phyloP scores from a whole-genome alignment of 2,797 vertebrate species.

The Lates japonicus region DNA sequence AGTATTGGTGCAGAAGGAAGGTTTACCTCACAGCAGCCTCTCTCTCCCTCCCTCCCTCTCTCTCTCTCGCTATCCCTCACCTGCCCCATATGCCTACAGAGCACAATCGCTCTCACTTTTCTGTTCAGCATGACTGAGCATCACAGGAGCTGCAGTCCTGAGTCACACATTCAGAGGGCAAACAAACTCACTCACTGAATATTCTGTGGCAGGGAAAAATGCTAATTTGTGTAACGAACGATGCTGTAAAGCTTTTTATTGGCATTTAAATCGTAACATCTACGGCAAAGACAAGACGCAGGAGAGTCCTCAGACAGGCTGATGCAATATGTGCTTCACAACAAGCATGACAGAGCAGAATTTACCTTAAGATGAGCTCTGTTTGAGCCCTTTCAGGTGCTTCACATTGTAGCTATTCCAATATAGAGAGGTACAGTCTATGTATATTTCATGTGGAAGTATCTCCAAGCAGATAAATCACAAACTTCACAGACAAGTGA shows the following conservation, averaged over 20 bases:
- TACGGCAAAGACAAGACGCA: background rate
- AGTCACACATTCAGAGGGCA: slow-evolving; percentile 39
- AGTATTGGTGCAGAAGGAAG: slow-evolving; percentile 55
- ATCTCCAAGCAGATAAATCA: slow-evolving; percentile 6
- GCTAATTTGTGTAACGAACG: background rate
- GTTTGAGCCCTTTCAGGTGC: background rate
- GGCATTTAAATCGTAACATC: background rate
- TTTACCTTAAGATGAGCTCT: background rate
- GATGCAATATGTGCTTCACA: background rate
- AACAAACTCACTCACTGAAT: background rate
- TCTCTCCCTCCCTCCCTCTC: slow-evolving; percentile 4
- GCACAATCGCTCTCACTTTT: slow-evolving; percentile 33
- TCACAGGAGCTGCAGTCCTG: slow-evolving; percentile 29
- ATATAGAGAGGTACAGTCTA: no score
- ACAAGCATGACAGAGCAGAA: background rate
- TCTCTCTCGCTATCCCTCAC: slow-evolving; percentile 6
- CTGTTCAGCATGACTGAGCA: slow-evolving; percentile 35
- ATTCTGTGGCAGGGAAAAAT: background rate
- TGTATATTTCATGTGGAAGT: background rate
- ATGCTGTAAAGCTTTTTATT: background rate
- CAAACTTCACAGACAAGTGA: background rate
- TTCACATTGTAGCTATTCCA: background rate
- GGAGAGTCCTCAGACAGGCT: background rate
- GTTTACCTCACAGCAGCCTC: slow-evolving; percentile 48
- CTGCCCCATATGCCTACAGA: slow-evolving; percentile 51